These are phyloP conservation scores for Callosobruchus maculatus DNA, from an alignment of 2,888 invertebrate genomes.

Conservation along the genomic window DNA sequence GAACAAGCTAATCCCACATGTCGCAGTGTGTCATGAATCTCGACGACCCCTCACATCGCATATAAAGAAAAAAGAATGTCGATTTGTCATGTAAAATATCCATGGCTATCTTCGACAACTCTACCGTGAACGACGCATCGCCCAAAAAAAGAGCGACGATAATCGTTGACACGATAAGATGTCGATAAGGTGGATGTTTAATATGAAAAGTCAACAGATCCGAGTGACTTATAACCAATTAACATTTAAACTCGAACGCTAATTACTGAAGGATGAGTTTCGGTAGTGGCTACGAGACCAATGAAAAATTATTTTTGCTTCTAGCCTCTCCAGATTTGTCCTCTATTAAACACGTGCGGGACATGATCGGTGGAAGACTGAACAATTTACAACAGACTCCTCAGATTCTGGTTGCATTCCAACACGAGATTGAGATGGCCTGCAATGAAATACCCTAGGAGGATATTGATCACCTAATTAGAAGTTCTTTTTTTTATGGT, in stretches of 20 bases:
- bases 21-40: neutral
- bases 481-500: too few species aligned
- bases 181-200: constrained; percentile 18
- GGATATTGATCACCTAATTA: too few species aligned
- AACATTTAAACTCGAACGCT: constrained; percentile 3
- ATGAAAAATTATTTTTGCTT: too few species aligned
- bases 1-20: neutral
- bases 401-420: too few species aligned
- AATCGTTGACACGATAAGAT: constrained; percentile 13
- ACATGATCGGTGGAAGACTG: too few species aligned
- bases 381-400: too few species aligned
- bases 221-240: constrained; percentile 9
- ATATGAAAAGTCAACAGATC: constrained; percentile 22
- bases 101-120: neutral
- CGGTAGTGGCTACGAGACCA: neutral
- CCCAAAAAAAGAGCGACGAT: neutral
- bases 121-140: neutral
- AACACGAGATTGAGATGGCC: too few species aligned
- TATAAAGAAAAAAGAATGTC: neutral
- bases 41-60: neutral
- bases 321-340: too few species aligned
- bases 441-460: too few species aligned
- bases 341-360: too few species aligned
- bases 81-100: neutral
- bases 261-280: constrained; percentile 1